Base-by-base conservation (phyloP, 2,797 vertebrate genomes). In the Lindbergichthys nudifrons region DNA sequence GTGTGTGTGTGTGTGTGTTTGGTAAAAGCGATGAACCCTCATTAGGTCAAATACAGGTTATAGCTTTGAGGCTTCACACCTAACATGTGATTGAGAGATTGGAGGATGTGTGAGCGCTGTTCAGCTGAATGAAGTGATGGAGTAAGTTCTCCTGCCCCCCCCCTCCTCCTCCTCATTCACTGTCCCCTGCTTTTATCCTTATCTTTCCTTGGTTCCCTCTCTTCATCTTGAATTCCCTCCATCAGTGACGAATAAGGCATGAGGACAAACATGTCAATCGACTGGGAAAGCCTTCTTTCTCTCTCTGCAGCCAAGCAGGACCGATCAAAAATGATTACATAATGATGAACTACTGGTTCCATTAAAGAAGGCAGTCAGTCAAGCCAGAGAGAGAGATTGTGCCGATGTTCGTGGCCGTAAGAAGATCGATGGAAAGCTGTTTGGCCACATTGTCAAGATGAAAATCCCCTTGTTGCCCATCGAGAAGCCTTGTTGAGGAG, bases 401-500 rank as follows among this genome's bases (percentile, higher is more conserved):
- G 61, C 58, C 26, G 42, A 77, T 50, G 1, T 70, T 56, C 57
- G 45, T 30, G 60, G 50, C 61, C 72, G 19, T 54, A 58, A 66
- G 60, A 80, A 73, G 76, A 86, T 79, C 41, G 59, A 88, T 84
- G 75, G 62, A 68, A 83, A 90, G 78, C 79, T 77, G 82, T 88
- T 87, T 79, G 69, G 75, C 68, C 83, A 87, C 82, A 81, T 66
- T 85, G 84, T 85, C 79, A 76, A 75, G 73, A 90, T 80, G 69
- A 85, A 89, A 89, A 87, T 68, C 83, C 88, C 78, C 82, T 73
- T 67, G 80, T 83, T 89, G 68, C 87, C 86, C 76, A 83, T 82
- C 45, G 46, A 86, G 83, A 83, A 84, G 76, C 83, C 71, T 62
- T 70, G 76, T 58, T 80, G 75, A 88, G 78, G 73, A 85, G 82